These are phyloP conservation scores for Mus spretus DNA, from an alignment of 2,797 vertebrate species.

Conservation along the genomic window DNA sequence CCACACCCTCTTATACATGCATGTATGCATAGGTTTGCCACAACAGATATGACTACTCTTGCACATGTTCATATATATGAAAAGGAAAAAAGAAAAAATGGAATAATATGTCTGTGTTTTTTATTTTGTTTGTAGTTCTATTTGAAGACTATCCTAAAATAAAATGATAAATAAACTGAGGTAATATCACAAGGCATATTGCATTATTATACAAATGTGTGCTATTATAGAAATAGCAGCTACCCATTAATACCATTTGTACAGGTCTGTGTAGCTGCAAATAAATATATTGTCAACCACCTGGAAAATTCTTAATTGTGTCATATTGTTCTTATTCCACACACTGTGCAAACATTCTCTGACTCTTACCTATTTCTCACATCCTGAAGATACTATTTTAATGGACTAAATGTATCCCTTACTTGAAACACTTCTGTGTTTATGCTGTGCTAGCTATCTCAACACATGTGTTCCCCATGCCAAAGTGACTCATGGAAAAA, in stretches of 20 bases:
- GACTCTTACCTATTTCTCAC: not conserved
- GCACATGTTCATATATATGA: too few relatives aligned
- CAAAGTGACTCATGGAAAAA: not conserved
- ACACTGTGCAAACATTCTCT: constrained; percentile 14
- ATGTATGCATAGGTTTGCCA: not conserved
- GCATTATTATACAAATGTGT: not conserved
- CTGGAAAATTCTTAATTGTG: not conserved
- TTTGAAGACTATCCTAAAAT: not conserved
- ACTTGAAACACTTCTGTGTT: not conserved
- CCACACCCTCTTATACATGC: not conserved
- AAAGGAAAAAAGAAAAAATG: not conserved
- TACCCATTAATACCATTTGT: not conserved
- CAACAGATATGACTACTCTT: not conserved
- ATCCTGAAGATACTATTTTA: not conserved
- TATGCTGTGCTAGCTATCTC: not conserved
- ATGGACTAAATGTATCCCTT: not conserved
- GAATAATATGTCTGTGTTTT: constrained; percentile 18
- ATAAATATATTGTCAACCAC: not conserved
- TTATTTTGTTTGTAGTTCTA: constrained; percentile 7
- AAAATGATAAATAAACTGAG: constrained; percentile 15
- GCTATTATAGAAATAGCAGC: not conserved
- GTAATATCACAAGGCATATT: not conserved
- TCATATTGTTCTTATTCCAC: not conserved
- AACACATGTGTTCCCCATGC: not conserved
- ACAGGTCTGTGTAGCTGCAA: not conserved